These are phyloP conservation scores for Meloidogyne floridensis DNA, from an alignment of 1,140 invertebrate genomes.

Conservation along the genomic window DNA sequence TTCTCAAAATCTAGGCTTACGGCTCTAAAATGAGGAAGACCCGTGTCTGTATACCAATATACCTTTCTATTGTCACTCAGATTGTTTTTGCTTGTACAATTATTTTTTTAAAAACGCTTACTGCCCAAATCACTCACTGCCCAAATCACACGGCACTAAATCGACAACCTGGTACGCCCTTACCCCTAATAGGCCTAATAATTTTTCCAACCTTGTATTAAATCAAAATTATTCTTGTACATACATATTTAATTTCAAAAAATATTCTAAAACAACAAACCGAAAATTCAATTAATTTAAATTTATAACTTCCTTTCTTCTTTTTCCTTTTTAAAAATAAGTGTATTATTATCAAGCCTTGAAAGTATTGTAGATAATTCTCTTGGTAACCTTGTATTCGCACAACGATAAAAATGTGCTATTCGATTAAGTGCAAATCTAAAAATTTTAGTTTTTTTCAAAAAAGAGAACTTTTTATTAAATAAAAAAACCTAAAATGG, in stretches of 20 bases:
- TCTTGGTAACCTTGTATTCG: slow-evolving; percentile 12
- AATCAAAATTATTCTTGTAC: neutral
- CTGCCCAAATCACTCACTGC: no score
- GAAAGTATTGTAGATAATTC: neutral
- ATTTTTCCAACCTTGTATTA: no score
- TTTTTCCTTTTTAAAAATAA: neutral
- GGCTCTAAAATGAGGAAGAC: no score
- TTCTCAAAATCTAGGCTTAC: no score
- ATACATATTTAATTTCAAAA: neutral
- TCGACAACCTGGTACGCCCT: no score
- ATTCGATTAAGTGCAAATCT: slow-evolving; percentile 15
- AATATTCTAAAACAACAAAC: neutral
- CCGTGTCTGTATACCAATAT: no score
- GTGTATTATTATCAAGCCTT: neutral
- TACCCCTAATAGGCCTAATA: no score
- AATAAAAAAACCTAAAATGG: neutral
- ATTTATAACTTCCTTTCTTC: neutral
- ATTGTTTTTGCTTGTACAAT: no score
- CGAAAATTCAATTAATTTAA: neutral
- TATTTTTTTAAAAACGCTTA: no score
- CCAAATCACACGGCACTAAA: no score
- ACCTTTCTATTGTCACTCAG: no score
- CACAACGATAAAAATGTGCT: slow-evolving; percentile 16
- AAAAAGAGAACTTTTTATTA: neutral
- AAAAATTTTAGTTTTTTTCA: neutral